Percentiles rank a stretch among this genome's conserved stretches.
phyloP scores from a whole-genome alignment of 1,140 invertebrate species.

The Parapsyche elsis region DNA sequence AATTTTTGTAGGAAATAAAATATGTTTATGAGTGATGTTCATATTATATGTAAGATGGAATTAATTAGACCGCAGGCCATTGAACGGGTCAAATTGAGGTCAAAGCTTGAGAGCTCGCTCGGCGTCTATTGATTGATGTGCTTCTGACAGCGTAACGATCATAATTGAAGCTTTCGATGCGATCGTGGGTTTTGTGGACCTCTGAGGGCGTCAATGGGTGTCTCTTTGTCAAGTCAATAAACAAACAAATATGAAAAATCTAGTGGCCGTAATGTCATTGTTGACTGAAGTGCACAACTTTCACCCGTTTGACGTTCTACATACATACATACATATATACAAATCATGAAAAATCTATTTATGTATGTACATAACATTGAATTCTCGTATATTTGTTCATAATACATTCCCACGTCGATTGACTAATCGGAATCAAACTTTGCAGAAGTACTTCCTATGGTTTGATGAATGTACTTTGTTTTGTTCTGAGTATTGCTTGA shows the following conservation, averaged over 20 bases:
- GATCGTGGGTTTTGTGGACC: background rate
- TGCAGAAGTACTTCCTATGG: no score
- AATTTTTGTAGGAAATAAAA: no score
- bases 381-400: no score
- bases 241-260: background rate
- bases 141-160: conserved; percentile 30
- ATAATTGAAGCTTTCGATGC: conserved; percentile 12
- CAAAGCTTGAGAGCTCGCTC: background rate
- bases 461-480: no score
- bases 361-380: no score
- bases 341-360: no score
- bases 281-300: conserved; percentile 6
- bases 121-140: conserved; percentile 27
- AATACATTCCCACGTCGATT: no score
- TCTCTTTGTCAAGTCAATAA: conserved; percentile 6
- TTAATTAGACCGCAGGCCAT: conserved; percentile 15
- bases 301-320: background rate
- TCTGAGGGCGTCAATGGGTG: background rate
- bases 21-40: no score
- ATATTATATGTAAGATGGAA: background rate
- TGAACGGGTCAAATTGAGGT: conserved; percentile 16
- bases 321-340: no score
- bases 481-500: no score
- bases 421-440: no score
- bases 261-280: background rate